These are phyloP conservation scores for Cuculus canorus DNA, from an alignment of 2,797 vertebrate genomes.

Conservation along the genomic window DNA sequence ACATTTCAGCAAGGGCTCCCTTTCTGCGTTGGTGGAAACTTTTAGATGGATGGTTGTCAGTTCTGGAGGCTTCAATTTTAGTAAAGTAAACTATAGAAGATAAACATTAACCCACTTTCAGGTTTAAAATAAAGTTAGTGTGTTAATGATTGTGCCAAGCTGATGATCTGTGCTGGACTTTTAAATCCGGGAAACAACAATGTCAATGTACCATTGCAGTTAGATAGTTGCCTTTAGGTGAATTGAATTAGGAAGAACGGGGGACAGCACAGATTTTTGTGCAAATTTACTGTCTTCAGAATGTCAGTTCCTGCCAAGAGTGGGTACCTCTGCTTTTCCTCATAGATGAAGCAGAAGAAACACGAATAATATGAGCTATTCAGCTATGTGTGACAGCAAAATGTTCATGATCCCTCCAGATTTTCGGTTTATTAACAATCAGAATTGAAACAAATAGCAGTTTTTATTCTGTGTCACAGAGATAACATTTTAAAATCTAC, in stretches of 20 bases:
- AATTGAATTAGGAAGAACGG: neutral
- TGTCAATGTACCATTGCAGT: neutral
- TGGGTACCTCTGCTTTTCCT: neutral
- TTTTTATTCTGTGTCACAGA: neutral
- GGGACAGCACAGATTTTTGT: neutral
- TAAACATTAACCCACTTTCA: neutral
- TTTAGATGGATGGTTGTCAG: neutral
- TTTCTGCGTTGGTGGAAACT: neutral
- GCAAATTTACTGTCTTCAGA: neutral
- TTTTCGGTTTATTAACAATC: neutral
- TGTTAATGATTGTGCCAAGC: neutral
- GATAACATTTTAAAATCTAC: neutral
- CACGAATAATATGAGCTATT: neutral
- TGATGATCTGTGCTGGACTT: neutral
- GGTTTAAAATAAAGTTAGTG: neutral
- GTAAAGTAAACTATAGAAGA: neutral
- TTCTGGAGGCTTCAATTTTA: neutral
- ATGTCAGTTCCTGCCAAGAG: neutral
- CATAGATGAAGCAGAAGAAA: neutral
- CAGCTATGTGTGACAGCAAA: fast-evolving
- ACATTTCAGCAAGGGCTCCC: neutral
- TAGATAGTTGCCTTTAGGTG: neutral
- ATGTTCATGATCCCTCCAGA: neutral
- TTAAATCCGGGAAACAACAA: neutral
- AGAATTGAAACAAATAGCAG: neutral